A percentile compares a stretch with the other conserved stretches of the same genome.
These are phyloP conservation scores for Tupiocoris notatus DNA, from an alignment of 2,888 invertebrate species.

Conservation along the genomic window DNA sequence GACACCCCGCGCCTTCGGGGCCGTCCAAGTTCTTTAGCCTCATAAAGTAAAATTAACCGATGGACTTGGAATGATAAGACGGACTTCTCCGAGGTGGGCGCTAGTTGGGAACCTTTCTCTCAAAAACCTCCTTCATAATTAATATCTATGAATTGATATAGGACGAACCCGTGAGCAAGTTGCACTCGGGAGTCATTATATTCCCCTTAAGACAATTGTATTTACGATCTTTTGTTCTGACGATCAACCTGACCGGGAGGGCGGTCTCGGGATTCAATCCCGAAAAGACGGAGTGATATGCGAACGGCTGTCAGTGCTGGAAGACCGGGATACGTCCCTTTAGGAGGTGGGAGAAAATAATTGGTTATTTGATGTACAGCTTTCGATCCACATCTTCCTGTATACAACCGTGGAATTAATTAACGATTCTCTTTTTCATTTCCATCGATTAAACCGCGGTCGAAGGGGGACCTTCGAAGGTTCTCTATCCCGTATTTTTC, in stretches of 20 bases:
- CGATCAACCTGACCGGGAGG: background rate
- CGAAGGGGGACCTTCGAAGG: background rate
- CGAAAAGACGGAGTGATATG: background rate
- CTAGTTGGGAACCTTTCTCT: slow-evolving; percentile 38
- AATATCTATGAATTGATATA: slow-evolving; percentile 41
- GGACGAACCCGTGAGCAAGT: slow-evolving; percentile 30
- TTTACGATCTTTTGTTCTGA: slow-evolving; percentile 38
- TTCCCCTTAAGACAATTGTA: slow-evolving; percentile 18
- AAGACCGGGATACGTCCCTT: background rate
- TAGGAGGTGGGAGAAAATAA: slow-evolving; percentile 18
- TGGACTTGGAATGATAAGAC: slow-evolving; percentile 40
- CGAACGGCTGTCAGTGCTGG: background rate
- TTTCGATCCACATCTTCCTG: slow-evolving; percentile 28
- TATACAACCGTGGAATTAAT: slow-evolving; percentile 4
- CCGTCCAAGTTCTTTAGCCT: slow-evolving; percentile 40
- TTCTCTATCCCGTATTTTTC: background rate
- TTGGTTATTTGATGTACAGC: slow-evolving; percentile 37
- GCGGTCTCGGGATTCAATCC: slow-evolving; percentile 16
- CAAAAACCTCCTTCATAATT: slow-evolving; percentile 35
- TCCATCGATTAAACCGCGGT: slow-evolving; percentile 20
- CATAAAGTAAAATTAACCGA: slow-evolving; percentile 42
- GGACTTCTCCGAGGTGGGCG: slow-evolving; percentile 41
- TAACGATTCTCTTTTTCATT: slow-evolving; percentile 32
- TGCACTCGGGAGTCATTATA: slow-evolving; percentile 34
- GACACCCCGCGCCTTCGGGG: slow-evolving; percentile 38